Percentiles rank a stretch among this genome's conserved stretches.
phyloP scores from a whole-genome alignment of 2,113 vertebrate species.

The Myodes glareolus region DNA sequence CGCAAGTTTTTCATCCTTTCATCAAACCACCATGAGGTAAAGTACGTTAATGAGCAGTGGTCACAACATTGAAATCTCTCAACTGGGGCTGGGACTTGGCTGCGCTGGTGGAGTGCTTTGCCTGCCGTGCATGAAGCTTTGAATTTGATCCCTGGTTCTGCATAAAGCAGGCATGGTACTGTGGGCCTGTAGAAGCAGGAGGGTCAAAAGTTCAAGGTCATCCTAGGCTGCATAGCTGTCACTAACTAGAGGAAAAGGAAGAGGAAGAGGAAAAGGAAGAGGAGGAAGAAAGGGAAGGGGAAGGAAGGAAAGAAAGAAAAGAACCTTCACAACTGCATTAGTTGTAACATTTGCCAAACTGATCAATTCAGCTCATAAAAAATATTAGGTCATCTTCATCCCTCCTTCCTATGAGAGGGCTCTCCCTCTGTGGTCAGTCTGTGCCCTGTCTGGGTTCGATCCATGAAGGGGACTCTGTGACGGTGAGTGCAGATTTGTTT shows the following conservation, averaged over 20 bases:
- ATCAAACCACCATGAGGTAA: neutral
- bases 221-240: neutral
- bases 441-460: neutral
- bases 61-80: neutral
- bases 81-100: neutral
- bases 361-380: neutral
- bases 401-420: neutral
- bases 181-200: neutral
- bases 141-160: neutral
- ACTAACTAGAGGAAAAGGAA: neutral
- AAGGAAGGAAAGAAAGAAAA: neutral
- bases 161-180: too few species aligned
- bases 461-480: neutral
- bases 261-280: rapidly evolving
- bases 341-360: neutral
- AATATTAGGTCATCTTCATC: neutral
- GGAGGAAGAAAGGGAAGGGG: neutral
- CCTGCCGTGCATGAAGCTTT: too few species aligned
- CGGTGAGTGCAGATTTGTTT: neutral
- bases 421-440: neutral
- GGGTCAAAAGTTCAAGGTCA: neutral
- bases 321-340: neutral
- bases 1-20: neutral
- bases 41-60: neutral
- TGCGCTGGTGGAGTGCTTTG: neutral